phyloP scores from a whole-genome alignment of 2,888 invertebrate species.

The Drosophila percnosoma region DNA sequence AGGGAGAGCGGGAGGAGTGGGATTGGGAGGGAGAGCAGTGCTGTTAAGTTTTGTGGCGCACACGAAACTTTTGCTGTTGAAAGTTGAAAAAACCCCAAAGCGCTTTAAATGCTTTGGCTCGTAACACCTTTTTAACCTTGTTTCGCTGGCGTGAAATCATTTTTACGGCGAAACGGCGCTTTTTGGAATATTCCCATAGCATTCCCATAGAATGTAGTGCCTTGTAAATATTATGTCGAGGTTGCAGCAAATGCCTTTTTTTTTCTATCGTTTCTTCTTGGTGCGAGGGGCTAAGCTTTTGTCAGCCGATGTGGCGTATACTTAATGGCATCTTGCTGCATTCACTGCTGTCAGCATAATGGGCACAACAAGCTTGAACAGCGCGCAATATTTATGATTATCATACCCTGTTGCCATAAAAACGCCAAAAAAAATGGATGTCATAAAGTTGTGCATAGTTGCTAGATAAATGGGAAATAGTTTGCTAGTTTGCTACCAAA shows the following conservation, averaged over 20 bases:
- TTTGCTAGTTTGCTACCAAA: not conserved
- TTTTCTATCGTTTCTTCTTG: not conserved
- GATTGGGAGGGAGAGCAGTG: not conserved
- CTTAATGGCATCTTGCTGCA: conserved; percentile 60
- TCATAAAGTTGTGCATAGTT: not conserved
- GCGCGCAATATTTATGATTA: conserved; percentile 72
- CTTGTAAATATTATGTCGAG: conserved; percentile 65
- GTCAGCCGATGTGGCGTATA: conserved; percentile 57
- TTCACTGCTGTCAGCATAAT: conserved; percentile 38
- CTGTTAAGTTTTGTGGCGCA: not conserved
- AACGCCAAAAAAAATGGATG: not conserved
- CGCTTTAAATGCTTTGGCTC: conserved; percentile 54
- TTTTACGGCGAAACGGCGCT: conserved; percentile 47
- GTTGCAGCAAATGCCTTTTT: conserved; percentile 9
- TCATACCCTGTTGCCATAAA: conserved; percentile 34
- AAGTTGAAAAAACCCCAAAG: conserved; percentile 53
- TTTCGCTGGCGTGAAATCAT: conserved; percentile 72
- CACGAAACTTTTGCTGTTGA: conserved; percentile 51
- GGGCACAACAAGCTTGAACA: conserved; percentile 41
- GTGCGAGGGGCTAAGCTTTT: conserved; percentile 46
- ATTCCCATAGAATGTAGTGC: conserved; percentile 50
- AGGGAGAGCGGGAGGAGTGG: not conserved
- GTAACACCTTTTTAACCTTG: conserved; percentile 75
- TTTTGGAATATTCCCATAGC: conserved; percentile 53
- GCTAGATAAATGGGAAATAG: not conserved